A percentile compares a stretch with the other conserved stretches of the same genome.
These are phyloP conservation scores for Rhabdomys pumilio DNA, from an alignment of 2,797 vertebrate genomes.

Conservation along the genomic window DNA sequence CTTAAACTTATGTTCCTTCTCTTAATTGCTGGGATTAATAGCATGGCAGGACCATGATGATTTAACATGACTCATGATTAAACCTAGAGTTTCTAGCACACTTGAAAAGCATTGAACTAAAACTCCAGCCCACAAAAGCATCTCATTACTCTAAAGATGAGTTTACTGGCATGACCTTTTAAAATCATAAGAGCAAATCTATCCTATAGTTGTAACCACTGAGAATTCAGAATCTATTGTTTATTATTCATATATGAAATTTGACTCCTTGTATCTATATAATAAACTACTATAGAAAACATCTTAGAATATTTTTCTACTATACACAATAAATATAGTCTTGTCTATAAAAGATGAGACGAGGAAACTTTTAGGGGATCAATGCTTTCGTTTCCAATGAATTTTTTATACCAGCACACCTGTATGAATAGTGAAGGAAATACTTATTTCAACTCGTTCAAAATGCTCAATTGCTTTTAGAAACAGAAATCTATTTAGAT, in stretches of 20 bases:
- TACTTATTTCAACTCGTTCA: constrained; percentile 26
- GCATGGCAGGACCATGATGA: rapidly evolving
- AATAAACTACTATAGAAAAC: neutral
- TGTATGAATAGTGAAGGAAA: neutral
- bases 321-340: neutral
- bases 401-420: neutral
- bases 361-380: neutral
- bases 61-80: neutral
- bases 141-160: neutral
- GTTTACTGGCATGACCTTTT: neutral
- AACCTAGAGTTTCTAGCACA: neutral
- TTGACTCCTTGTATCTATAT: neutral
- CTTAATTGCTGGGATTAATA: neutral
- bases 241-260: neutral
- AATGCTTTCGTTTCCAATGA: neutral
- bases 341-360: neutral
- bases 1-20: neutral
- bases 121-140: neutral
- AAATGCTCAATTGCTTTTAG: constrained; percentile 6
- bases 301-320: neutral
- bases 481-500: constrained; percentile 1
- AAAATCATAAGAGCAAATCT: neutral
- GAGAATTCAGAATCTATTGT: neutral
- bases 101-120: neutral
- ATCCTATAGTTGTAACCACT: neutral